Percentiles rank a stretch among this genome's conserved stretches.
Conservation (phyloP, 2,888 invertebrate species). For the Nephrotoma flavescens region DNA sequence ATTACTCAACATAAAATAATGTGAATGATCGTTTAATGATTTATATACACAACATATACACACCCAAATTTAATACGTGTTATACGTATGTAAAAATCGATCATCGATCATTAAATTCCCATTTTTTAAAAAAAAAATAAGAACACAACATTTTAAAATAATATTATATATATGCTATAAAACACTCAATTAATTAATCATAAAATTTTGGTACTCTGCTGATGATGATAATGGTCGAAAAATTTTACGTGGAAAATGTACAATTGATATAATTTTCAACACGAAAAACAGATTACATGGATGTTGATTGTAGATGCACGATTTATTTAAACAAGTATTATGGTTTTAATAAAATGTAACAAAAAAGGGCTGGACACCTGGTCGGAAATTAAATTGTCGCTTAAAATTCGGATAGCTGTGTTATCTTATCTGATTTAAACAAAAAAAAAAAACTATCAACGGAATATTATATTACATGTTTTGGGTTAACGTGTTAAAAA, state of each 20-base stretch:
- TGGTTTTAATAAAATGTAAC: background rate
- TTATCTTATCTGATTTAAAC: background rate
- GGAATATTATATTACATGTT: background rate
- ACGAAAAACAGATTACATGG: background rate
- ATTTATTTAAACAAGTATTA: background rate
- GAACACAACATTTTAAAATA: background rate
- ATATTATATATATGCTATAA: background rate
- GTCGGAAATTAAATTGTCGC: background rate
- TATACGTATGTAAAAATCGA: background rate
- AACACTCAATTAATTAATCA: background rate
- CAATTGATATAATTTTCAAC: background rate
- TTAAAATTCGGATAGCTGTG: too few relatives aligned
- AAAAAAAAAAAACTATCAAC: background rate
- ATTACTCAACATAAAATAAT: background rate
- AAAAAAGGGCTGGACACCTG: background rate
- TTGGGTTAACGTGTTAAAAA: background rate
- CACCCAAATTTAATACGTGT: background rate
- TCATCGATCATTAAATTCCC: background rate
- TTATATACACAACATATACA: background rate
- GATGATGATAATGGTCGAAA: background rate
- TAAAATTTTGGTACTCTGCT: background rate
- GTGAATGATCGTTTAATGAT: background rate
- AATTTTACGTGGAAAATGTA: background rate
- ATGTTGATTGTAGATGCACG: background rate
- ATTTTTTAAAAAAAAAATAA: background rate